Base-by-base conservation (phyloP, 2,113 vertebrate genomes). In the Eurystomus gularis region DNA sequence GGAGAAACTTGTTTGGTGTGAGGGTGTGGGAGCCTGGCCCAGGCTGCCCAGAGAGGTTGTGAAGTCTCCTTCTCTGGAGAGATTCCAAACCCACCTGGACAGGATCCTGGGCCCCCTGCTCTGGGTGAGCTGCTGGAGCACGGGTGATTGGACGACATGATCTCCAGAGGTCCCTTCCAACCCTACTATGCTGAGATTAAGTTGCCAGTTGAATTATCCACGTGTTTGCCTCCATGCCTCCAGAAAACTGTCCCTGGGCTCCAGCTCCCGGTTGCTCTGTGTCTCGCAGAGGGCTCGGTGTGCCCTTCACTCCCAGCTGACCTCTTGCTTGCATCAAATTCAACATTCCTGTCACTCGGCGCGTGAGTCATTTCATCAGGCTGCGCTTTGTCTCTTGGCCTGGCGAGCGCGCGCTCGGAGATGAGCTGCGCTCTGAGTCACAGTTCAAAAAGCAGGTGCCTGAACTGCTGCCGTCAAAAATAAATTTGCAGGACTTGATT, bases 381-480 rank as follows among this genome's bases (percentile, higher is more conserved):
- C 90, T 65, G 62, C 1, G 19, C 86, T 75, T 81, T 84, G 81
- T 81, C 73, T 80, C 48, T 8, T 2, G 72, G 82, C 57, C 81
- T 4, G 6, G 49, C 7, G 7, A 77, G 78, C 48, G 7, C 52
- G 7, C 3, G 3, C 86, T 21, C 17, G 12, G 42, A 48, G 91
- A 64, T 3, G 54, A 79, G 89, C 29, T 72, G 85, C 46, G 1
- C 5, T 2, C 5, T 93, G 93, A 97, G 93, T 95, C 90, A 92
- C 93, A 75, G 80, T 73, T 81, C 95, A 75, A 20, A 82, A 91
- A 68, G 58, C 93, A 88, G 68, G 88, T 86, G 88, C 76, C 80
- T 78, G 18, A 71, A 26, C 61, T 29, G 73, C 15, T 28, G 78
- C 80, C 92, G 83, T 81, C 95, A 94, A 52, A 95, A 95, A 78